These are phyloP conservation scores for Euphonia xanthogaster DNA, from an alignment of 2,797 vertebrate genomes.

Conservation along the genomic window DNA sequence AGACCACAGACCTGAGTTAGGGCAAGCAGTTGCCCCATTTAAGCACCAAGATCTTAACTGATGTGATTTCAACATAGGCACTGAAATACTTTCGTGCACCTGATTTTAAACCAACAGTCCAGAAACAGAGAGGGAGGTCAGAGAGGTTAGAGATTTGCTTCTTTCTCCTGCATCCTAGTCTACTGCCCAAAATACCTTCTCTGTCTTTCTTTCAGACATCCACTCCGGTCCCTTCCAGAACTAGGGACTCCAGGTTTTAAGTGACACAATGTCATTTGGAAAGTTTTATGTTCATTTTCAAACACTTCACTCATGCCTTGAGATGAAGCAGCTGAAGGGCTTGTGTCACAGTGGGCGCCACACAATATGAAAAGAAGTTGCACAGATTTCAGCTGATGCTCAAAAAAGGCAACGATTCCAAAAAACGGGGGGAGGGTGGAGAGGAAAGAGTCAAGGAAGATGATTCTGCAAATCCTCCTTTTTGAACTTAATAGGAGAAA, in stretches of 20 bases:
- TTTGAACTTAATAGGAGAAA: neutral
- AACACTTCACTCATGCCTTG: neutral
- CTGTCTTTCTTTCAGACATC: neutral
- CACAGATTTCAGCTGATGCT: neutral
- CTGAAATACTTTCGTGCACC: neutral
- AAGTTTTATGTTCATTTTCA: neutral
- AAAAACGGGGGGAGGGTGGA: accelerated
- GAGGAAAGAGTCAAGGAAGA: neutral
- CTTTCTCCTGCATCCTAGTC: neutral
- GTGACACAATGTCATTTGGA: neutral
- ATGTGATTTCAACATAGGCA: neutral
- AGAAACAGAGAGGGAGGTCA: neutral
- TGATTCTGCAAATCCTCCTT: neutral
- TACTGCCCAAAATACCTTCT: neutral
- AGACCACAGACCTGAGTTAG: neutral
- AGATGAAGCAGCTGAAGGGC: neutral
- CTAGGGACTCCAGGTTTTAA: neutral
- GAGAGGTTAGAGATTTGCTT: neutral
- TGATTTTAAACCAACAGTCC: neutral
- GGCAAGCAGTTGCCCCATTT: neutral
- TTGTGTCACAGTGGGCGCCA: neutral
- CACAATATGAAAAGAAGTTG: neutral
- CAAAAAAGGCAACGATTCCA: neutral
- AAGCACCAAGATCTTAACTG: neutral
- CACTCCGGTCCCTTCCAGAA: neutral